Evolutionary conservation across 1,140 invertebrate genomes (phyloP).

Genomic region (Microplitis demolitor): DNA sequence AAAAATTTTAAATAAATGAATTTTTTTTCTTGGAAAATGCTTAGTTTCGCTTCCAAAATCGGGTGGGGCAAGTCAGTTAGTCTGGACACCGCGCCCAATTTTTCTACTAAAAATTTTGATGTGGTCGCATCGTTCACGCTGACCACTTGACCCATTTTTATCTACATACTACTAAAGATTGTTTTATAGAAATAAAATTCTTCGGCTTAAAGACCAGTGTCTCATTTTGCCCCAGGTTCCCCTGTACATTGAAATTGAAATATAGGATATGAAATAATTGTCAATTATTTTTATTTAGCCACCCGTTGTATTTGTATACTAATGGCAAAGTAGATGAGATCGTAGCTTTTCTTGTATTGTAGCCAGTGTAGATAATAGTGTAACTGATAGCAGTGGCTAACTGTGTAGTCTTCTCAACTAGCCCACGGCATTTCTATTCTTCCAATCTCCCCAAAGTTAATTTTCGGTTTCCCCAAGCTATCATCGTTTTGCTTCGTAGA

Average conservation of each 20-base stretch:
- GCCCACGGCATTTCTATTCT: conserved; percentile 35
- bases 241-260: neutral
- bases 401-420: conserved; percentile 37
- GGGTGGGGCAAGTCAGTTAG: too few relatives aligned
- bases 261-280: neutral
- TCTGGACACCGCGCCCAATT: too few relatives aligned
- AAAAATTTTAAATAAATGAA: too few relatives aligned
- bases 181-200: too few relatives aligned
- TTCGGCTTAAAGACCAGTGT: too few relatives aligned
- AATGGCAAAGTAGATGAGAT: conserved; percentile 20
- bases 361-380: conserved; percentile 56
- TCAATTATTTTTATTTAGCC: neutral
- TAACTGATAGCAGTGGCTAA: conserved; percentile 60
- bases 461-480: conserved; percentile 55
- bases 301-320: conserved; percentile 5
- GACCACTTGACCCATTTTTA: too few relatives aligned
- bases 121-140: too few relatives aligned
- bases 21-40: too few relatives aligned
- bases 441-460: conserved; percentile 40
- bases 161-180: too few relatives aligned
- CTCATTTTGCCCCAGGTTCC: too few relatives aligned
- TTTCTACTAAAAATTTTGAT: too few relatives aligned
- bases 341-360: conserved; percentile 38
- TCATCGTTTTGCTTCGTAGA: conserved; percentile 12
- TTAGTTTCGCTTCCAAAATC: too few relatives aligned